Evolutionary conservation across 2,113 vertebrate species (phyloP).

Genomic region (Cyanistes caeruleus): DNA sequence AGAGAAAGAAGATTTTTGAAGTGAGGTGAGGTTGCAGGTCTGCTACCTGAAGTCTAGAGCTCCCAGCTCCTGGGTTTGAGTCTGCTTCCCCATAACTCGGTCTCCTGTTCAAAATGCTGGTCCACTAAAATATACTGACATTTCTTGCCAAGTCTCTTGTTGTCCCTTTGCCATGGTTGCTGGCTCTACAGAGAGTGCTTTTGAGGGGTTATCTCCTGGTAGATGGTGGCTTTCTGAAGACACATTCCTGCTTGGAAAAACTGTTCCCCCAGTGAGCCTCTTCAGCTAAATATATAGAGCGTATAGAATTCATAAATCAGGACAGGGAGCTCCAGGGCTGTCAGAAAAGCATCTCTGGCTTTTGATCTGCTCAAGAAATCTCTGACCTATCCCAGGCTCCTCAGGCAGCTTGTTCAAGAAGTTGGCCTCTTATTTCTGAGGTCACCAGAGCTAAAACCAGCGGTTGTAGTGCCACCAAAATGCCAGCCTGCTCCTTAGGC

Average conservation of each 20-base stretch:
- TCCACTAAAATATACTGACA: background rate
- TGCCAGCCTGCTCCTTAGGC: rapidly evolving
- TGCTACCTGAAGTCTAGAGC: background rate
- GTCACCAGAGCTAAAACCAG: background rate
- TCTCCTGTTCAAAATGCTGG: background rate
- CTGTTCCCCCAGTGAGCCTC: slow-evolving; percentile 13
- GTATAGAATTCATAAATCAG: slow-evolving; percentile 56
- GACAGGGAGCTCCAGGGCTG: slow-evolving; percentile 16
- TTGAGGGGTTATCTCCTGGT: background rate
- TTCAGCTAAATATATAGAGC: slow-evolving; percentile 26
- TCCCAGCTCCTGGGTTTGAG: background rate
- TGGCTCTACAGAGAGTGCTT: background rate
- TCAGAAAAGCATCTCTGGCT: slow-evolving; percentile 65
- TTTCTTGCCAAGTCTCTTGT: background rate
- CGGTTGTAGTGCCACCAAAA: background rate
- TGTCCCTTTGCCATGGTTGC: background rate
- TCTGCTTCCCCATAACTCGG: rapidly evolving
- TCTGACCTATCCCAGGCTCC: slow-evolving; percentile 67
- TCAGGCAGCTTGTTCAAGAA: background rate
- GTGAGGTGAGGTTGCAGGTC: background rate
- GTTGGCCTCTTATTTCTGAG: background rate
- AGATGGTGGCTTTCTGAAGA: background rate
- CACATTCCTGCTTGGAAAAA: background rate
- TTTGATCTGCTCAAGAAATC: slow-evolving; percentile 58
- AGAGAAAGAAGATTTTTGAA: background rate